A percentile compares a stretch with the other conserved stretches of the same genome.
These are phyloP conservation scores for Hanleya hanleyi DNA, from an alignment of 2,888 invertebrate genomes.

Conservation along the genomic window DNA sequence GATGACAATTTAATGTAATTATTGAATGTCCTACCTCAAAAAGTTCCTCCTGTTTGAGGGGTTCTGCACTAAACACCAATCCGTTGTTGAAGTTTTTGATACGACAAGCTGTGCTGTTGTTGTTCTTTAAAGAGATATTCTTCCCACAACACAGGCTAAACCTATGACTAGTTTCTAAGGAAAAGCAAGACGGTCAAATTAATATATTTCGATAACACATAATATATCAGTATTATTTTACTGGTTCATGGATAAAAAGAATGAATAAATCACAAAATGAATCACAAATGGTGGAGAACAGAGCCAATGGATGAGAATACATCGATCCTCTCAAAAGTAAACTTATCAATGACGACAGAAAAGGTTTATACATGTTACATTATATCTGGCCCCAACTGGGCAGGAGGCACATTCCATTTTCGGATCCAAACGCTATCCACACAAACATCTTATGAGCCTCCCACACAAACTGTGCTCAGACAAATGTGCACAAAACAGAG, in stretches of 20 bases:
- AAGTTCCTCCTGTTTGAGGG: conserved; percentile 83
- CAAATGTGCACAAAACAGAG: too few relatives aligned
- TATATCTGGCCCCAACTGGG: too few relatives aligned
- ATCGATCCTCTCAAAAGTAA: too few relatives aligned
- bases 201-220: neutral
- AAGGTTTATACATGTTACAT: too few relatives aligned
- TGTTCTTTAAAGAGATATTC: conserved; percentile 81
- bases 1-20: neutral
- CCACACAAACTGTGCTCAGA: too few relatives aligned
- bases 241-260: neutral
- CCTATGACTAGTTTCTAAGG: conserved; percentile 66
- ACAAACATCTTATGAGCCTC: too few relatives aligned
- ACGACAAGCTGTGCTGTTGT: conserved; percentile 80
- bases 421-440: too few relatives aligned
- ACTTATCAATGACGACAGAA: too few relatives aligned
- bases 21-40: conserved; percentile 80
- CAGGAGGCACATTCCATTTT: too few relatives aligned
- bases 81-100: conserved; percentile 78
- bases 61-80: conserved; percentile 83
- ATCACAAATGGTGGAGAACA: neutral
- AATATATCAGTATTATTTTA: neutral
- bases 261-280: neutral
- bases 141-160: conserved; percentile 78
- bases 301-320: too few relatives aligned
- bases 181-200: neutral